Percentiles rank a stretch among this genome's conserved stretches.
phyloP scores from a whole-genome alignment of 2,797 vertebrate genomes.

The Zenarchopterus dispar region DNA sequence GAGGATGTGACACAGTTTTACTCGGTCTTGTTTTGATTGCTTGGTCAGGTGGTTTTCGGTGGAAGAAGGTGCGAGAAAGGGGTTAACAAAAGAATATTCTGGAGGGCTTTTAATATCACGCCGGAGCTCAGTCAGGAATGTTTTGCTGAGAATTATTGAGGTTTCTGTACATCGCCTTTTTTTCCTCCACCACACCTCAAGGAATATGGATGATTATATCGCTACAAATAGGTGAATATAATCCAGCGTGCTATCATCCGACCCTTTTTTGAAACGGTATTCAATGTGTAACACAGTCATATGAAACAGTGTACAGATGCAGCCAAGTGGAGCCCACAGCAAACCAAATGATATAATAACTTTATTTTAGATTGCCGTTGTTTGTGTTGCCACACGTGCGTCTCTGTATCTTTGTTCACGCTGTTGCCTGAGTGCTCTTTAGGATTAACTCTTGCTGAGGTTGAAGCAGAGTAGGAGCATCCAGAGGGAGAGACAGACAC shows the following conservation, averaged over 20 bases:
- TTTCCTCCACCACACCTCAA: constrained; percentile 14
- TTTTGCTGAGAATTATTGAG: constrained; percentile 62
- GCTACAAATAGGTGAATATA: constrained; percentile 32
- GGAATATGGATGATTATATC: constrained; percentile 29
- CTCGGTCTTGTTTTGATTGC: constrained; percentile 69
- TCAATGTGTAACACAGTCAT: constrained; percentile 13
- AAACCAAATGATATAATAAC: constrained; percentile 6
- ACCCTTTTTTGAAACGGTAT: constrained; percentile 31
- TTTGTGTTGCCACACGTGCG: not conserved
- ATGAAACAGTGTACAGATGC: constrained; percentile 17
- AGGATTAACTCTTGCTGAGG: constrained; percentile 45
- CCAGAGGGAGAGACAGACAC: not conserved
- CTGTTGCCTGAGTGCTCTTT: constrained; percentile 26
- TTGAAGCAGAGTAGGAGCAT: constrained; percentile 16
- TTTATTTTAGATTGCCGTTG: not conserved
- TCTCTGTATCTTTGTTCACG: constrained; percentile 2
- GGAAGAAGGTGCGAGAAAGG: constrained; percentile 74
- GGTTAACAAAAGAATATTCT: constrained; percentile 89
- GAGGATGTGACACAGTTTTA: constrained; percentile 84
- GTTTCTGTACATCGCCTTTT: constrained; percentile 35
- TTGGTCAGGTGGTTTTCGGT: constrained; percentile 53
- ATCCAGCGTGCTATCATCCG: constrained; percentile 17
- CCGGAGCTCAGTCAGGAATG: constrained; percentile 69
- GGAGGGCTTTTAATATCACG: constrained; percentile 86
- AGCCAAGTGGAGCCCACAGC: constrained; percentile 28